Base-by-base conservation (phyloP, 2,797 vertebrate genomes). In the Columba guinea region DNA sequence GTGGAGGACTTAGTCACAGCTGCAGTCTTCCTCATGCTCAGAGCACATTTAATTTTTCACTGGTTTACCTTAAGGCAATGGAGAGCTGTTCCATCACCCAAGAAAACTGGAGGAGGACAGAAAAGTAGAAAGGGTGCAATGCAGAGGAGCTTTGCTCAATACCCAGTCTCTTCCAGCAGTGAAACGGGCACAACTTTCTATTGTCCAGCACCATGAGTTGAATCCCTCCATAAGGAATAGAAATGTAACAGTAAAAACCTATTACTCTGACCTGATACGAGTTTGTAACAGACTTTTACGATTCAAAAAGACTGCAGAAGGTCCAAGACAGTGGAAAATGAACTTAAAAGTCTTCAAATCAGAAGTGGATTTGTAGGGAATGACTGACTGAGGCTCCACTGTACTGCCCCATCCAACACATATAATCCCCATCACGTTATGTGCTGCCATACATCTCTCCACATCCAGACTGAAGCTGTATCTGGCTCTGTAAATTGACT, bases 371-470 rank as follows among this genome's bases (percentile, higher is more conserved):
- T 75, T 76, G 7, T 26, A 80, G 7, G 16, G 39, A 79, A 69
- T 48, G 16, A 76, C 59, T 73, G 62, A 63, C 32, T 78, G 60
- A 67, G 13, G 7, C 5, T 90, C 12, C 51, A 37, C 8, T 67
- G 39, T 56, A 12, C n/a, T 93, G 56, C 1, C 51, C 18, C 20
- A 32, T 46, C 22, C 71, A 28, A 49, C 26, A 30, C 0, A 0
- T 30, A 24, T 39, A 44, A 69, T 77, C 20, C 27, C 7, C 52
- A 46, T 15, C 28, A 11, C 5, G 2, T 51, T 65, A 56, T 18
- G n/a, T 44, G 24, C 30, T 83, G 19, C 23, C 70, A 3, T 53
- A 23, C 41, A 11, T 32, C 39, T 60, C 20, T 73, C 67, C 80
- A 68, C 28, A 34, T 75, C 35, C 53, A 52, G 7, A 32, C 20